Percentiles rank a stretch among this genome's conserved stretches.
phyloP scores from a whole-genome alignment of 2,888 invertebrate species.

The Embidobia sp. region DNA sequence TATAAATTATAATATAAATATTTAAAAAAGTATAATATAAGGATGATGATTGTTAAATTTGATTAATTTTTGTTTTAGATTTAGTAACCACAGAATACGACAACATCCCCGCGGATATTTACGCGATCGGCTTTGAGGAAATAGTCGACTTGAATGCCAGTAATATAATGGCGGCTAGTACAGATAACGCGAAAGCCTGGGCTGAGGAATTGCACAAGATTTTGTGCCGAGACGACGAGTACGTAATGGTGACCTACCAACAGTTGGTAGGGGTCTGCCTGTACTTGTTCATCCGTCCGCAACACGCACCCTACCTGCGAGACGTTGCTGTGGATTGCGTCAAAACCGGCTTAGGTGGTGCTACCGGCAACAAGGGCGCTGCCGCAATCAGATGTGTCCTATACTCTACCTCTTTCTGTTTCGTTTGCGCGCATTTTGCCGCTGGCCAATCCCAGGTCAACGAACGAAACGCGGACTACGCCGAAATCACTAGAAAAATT shows the following conservation, averaged over 20 bases:
- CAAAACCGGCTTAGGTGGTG: slow-evolving; percentile 98
- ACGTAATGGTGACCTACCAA: slow-evolving; percentile 94
- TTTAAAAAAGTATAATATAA: too few relatives aligned
- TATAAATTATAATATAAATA: too few relatives aligned
- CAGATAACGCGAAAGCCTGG: slow-evolving; percentile 97
- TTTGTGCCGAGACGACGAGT: slow-evolving; percentile 92
- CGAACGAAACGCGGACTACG: slow-evolving; percentile 98
- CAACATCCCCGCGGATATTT: slow-evolving; percentile 92
- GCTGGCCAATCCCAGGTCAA: slow-evolving; percentile 98
- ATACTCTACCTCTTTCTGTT: slow-evolving; percentile 96
- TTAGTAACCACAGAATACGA: slow-evolving; percentile 81
- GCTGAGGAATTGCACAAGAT: slow-evolving; percentile 97
- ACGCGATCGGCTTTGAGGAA: slow-evolving; percentile 99
- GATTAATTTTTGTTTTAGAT: slow-evolving; percentile 71
- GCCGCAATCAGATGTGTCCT: slow-evolving; percentile 95
- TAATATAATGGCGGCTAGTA: slow-evolving; percentile 97
- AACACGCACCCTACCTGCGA: slow-evolving; percentile 92
- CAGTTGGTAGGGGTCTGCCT: slow-evolving; percentile 99
- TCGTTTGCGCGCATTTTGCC: slow-evolving; percentile 99
- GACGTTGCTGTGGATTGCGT: slow-evolving; percentile 98
- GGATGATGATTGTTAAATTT: not conserved
- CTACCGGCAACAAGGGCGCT: slow-evolving; percentile 98
- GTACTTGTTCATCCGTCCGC: slow-evolving; percentile 95
- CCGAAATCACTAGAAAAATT: slow-evolving; percentile 95
- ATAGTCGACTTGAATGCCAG: slow-evolving; percentile 99